Evolutionary conservation across 1,140 invertebrate species (phyloP).

Genomic region (Bicyclus anynana): DNA sequence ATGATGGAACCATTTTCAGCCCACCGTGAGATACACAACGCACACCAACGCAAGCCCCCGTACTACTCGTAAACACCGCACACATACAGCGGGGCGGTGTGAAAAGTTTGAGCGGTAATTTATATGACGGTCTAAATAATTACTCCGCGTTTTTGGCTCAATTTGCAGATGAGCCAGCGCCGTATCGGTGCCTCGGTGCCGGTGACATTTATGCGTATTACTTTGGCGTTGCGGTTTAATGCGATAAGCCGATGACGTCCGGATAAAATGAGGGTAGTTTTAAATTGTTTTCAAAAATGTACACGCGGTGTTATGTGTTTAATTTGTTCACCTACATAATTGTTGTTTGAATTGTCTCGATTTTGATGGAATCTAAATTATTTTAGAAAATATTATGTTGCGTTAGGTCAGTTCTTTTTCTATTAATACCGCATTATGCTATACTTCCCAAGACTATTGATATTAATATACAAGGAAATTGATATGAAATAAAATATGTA

Average conservation of each 20-base stretch:
- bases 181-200: slow-evolving; percentile 53
- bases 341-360: too few relatives aligned
- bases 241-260: slow-evolving; percentile 36
- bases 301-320: background rate
- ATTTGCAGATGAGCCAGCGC: slow-evolving; percentile 69
- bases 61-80: slow-evolving; percentile 9
- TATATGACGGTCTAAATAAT: slow-evolving; percentile 78
- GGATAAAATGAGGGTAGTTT: background rate
- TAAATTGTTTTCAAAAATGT: background rate
- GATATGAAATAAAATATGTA: too few relatives aligned
- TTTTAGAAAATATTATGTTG: too few relatives aligned
- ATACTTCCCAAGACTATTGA: too few relatives aligned
- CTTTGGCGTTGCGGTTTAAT: slow-evolving; percentile 45
- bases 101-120: slow-evolving; percentile 76
- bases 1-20: slow-evolving; percentile 72
- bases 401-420: too few relatives aligned
- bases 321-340: too few relatives aligned
- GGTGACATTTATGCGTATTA: slow-evolving; percentile 60
- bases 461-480: too few relatives aligned
- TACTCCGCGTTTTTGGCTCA: slow-evolving; percentile 74
- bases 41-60: slow-evolving; percentile 33
- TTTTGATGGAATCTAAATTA: too few relatives aligned
- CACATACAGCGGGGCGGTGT: slow-evolving; percentile 43
- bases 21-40: slow-evolving; percentile 48
- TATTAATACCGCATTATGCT: too few relatives aligned